Evolutionary conservation across 1,140 invertebrate species (phyloP).

Genomic region (Myzus persicae): DNA sequence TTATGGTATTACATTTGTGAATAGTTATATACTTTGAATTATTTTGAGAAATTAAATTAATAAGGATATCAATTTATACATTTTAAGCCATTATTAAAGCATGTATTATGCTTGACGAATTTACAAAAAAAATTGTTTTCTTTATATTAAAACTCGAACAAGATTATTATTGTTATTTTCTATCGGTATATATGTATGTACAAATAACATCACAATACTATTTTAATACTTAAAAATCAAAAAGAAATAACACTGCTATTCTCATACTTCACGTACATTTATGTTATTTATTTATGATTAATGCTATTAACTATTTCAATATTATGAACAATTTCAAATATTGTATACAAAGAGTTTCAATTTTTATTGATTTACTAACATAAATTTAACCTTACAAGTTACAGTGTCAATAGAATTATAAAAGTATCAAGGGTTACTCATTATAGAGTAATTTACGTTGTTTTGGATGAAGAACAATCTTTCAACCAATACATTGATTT

Average conservation of each 20-base stretch:
- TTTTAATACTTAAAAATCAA: not conserved
- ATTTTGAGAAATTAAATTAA: not conserved
- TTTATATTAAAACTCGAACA: not conserved
- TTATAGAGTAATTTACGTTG: too few relatives aligned
- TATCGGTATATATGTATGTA: not conserved
- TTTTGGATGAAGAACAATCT: too few relatives aligned
- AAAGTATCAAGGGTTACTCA: too few relatives aligned
- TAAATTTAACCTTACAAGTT: too few relatives aligned
- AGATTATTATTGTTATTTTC: not conserved
- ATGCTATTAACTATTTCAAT: not conserved
- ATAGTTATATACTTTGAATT: not conserved
- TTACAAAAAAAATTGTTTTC: too few relatives aligned
- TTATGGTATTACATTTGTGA: too few relatives aligned
- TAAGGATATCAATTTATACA: not conserved
- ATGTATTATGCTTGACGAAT: too few relatives aligned
- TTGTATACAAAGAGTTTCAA: not conserved
- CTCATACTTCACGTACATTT: not conserved
- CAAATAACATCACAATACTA: not conserved
- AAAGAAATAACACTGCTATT: not conserved
- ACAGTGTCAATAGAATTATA: not conserved
- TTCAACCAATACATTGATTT: not conserved
- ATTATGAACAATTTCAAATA: not conserved
- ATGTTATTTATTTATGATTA: not conserved
- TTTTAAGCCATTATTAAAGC: not conserved
- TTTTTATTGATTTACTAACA: not conserved